phyloP scores from a whole-genome alignment of 1,140 invertebrate species.

The Ylistrum balloti region DNA sequence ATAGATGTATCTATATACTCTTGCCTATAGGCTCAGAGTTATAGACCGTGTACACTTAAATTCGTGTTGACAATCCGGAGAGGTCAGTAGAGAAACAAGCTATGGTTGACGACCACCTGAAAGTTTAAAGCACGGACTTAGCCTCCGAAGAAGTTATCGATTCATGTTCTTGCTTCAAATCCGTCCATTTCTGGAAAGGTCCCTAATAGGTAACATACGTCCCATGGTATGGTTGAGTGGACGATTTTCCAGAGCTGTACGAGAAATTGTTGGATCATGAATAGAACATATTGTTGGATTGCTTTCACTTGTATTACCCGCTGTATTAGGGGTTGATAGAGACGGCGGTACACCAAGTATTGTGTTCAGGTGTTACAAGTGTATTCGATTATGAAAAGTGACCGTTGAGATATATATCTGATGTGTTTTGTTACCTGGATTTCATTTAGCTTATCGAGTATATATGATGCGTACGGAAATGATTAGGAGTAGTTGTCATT shows the following conservation, averaged over 20 bases:
- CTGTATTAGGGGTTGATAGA: not conserved
- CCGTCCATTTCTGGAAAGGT: not conserved
- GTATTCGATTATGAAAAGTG: not conserved
- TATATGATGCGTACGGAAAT: not conserved
- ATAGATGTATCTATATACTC: not conserved
- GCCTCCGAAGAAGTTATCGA: not conserved
- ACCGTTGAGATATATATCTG: not conserved
- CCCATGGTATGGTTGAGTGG: not conserved
- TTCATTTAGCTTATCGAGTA: not conserved
- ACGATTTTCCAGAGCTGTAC: not conserved
- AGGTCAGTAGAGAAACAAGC: not conserved
- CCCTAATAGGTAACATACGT: not conserved
- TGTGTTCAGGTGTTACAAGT: not conserved
- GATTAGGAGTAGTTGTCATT: not conserved
- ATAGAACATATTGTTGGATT: not conserved
- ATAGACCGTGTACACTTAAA: conserved; percentile 5
- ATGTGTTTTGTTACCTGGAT: not conserved
- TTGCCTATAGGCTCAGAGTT: not conserved
- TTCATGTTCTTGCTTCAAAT: not conserved
- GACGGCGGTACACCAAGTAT: not conserved
- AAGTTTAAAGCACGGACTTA: not conserved
- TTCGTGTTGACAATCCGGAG: conserved; percentile 4
- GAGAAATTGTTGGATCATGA: conserved; percentile 23
- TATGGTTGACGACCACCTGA: not conserved
- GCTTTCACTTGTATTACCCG: not conserved